phyloP scores from a whole-genome alignment of 37 sponge, comb jelly and placozoan genomes.

The Chondrilla cf. caribensis region DNA sequence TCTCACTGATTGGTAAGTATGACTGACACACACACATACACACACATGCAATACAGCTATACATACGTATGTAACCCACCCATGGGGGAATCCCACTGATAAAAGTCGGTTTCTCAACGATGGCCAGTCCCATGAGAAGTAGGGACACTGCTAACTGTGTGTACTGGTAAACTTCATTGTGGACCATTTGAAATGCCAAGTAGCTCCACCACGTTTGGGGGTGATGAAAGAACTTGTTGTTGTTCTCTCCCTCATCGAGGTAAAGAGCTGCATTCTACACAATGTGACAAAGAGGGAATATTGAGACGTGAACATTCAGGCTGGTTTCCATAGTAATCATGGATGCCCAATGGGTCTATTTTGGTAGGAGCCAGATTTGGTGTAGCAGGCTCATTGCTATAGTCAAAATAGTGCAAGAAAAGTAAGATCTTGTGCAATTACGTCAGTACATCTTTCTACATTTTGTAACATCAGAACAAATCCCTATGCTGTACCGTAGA shows the following conservation, averaged over 20 bases:
- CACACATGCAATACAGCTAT: too few relatives aligned
- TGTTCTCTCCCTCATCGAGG: slow-evolving; percentile 73
- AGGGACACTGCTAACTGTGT: slow-evolving; percentile 33
- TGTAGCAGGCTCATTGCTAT: too few relatives aligned
- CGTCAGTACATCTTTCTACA: too few relatives aligned
- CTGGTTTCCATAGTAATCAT: too few relatives aligned
- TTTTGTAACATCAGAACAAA: too few relatives aligned
- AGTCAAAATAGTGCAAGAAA: too few relatives aligned
- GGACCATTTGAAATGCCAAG: slow-evolving; percentile 70
- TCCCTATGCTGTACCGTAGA: too few relatives aligned
- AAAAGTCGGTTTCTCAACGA: slow-evolving; percentile 59
- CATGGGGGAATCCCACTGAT: not conserved
- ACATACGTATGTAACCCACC: not conserved
- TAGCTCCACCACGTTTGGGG: slow-evolving; percentile 38
- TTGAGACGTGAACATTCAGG: too few relatives aligned
- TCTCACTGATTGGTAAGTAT: slow-evolving; percentile 54
- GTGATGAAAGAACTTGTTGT: slow-evolving; percentile 67
- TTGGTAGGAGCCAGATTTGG: too few relatives aligned
- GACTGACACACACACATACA: too few relatives aligned
- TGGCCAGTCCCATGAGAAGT: slow-evolving; percentile 62
- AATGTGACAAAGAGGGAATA: slow-evolving; percentile 34
- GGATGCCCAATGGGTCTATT: too few relatives aligned
- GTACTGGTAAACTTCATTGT: slow-evolving; percentile 54
- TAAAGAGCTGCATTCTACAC: slow-evolving; percentile 79
- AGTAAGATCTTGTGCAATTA: too few relatives aligned